Evolutionary conservation across 92 coral and sea anemone genomes (phyloP).

Genomic region (Porites rus): DNA sequence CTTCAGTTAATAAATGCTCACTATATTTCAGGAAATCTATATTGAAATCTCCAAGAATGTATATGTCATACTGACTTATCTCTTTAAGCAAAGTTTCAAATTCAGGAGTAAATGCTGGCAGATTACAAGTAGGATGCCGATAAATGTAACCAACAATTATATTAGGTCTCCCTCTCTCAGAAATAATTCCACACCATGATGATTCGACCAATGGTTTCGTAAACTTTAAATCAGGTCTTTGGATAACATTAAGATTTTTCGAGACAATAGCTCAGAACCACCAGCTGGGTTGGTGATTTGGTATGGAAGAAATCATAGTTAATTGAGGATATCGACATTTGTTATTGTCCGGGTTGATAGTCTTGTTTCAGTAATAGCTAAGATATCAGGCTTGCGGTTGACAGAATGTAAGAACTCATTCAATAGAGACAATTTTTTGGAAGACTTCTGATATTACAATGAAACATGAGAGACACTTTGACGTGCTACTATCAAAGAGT

Average conservation of each 20-base stretch:
- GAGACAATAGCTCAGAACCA: slow-evolving; percentile 44
- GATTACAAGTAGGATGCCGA: slow-evolving; percentile 51
- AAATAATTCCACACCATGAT: too few species aligned
- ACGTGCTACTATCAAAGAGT: slow-evolving; percentile 4
- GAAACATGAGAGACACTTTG: slow-evolving; percentile 48
- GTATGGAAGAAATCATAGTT: slow-evolving; percentile 52
- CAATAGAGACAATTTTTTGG: slow-evolving; percentile 47
- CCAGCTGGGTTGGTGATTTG: slow-evolving; percentile 61
- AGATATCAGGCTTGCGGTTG: slow-evolving; percentile 40
- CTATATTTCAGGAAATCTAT: slow-evolving; percentile 40
- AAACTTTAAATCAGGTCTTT: too few species aligned
- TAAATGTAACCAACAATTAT: too few species aligned
- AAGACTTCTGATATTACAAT: slow-evolving; percentile 70
- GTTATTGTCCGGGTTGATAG: slow-evolving; percentile 36
- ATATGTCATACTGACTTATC: slow-evolving; percentile 35
- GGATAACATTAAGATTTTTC: too few species aligned
- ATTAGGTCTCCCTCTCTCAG: too few species aligned
- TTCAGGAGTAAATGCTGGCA: slow-evolving; percentile 27
- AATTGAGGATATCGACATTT: slow-evolving; percentile 45
- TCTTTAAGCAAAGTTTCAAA: slow-evolving; percentile 23
- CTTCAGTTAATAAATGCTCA: slow-evolving; percentile 14
- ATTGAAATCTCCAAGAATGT: slow-evolving; percentile 54
- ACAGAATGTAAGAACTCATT: slow-evolving; percentile 34
- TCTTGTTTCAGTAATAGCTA: slow-evolving; percentile 68
- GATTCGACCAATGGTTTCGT: too few species aligned